A percentile compares a stretch with the other conserved stretches of the same genome.
phyloP scores from a whole-genome alignment of 1,140 invertebrate species.

The Brachystomella parvula region DNA sequence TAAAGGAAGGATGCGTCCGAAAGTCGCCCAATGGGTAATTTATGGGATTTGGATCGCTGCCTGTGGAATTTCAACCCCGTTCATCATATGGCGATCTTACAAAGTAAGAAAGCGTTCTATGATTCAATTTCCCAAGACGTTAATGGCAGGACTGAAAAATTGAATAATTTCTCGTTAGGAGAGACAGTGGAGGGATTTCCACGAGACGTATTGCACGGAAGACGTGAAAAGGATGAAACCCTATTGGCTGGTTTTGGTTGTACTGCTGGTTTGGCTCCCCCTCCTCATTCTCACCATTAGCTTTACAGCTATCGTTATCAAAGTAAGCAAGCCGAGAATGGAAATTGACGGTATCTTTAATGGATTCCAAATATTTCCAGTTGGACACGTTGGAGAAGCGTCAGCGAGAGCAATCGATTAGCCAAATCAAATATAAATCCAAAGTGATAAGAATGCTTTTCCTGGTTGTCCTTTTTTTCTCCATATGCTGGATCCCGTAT shows the following conservation, averaged over 20 bases:
- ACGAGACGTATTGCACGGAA: conserved; percentile 61
- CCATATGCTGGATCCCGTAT: conserved; percentile 59
- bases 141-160: not conserved
- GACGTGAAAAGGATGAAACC: conserved; percentile 52
- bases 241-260: conserved; percentile 65
- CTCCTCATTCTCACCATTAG: conserved; percentile 54
- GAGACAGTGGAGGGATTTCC: conserved; percentile 59
- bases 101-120: conserved; percentile 44
- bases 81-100: conserved; percentile 56
- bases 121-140: not conserved
- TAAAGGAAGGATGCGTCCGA: conserved; percentile 58
- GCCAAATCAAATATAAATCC: conserved; percentile 53
- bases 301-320: conserved; percentile 56
- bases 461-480: conserved; percentile 57
- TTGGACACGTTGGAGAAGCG: conserved; percentile 53
- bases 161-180: conserved; percentile 45
- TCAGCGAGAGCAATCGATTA: conserved; percentile 45
- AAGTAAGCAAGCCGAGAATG: conserved; percentile 44
- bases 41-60: conserved; percentile 59
- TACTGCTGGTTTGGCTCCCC: conserved; percentile 62
- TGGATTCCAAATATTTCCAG: conserved; percentile 39
- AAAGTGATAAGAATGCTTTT: conserved; percentile 61
- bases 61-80: conserved; percentile 52
- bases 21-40: conserved; percentile 54
- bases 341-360: conserved; percentile 14